Evolutionary conservation across 2,113 vertebrate genomes (phyloP).

Genomic region (Cephalopholis sonnerati): DNA sequence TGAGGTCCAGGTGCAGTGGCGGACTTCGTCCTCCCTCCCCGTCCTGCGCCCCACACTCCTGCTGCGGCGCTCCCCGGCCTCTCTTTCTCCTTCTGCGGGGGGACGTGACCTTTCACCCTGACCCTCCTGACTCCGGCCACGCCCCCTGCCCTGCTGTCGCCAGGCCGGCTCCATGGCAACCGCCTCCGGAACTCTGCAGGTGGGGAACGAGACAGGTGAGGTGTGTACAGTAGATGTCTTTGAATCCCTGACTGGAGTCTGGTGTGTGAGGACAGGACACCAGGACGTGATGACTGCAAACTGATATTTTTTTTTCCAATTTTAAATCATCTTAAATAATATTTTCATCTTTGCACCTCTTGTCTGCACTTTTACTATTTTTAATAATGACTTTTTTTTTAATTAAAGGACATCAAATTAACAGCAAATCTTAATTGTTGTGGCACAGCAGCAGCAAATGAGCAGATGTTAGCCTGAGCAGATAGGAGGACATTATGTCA

Average conservation of each 20-base stretch:
- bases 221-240: not conserved
- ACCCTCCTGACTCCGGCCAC: conserved; percentile 84
- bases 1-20: not conserved
- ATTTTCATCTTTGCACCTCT: too few species aligned
- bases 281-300: too few species aligned
- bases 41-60: not conserved
- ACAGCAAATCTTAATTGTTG: too few species aligned
- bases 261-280: not conserved
- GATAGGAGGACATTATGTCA: too few species aligned
- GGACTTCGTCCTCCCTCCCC: conserved; percentile 4
- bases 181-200: not conserved
- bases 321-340: too few species aligned
- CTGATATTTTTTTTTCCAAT: too few species aligned
- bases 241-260: not conserved
- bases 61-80: conserved; percentile 3
- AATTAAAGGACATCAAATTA: too few species aligned
- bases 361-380: too few species aligned
- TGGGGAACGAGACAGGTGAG: not conserved
- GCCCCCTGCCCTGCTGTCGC: conserved; percentile 89
- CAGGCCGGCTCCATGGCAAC: conserved; percentile 90
- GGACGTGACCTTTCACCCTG: conserved; percentile 60
- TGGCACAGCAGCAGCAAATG: not conserved
- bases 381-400: too few species aligned
- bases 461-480: too few species aligned
- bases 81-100: conserved; percentile 41